These are phyloP conservation scores for Phasianus colchicus DNA, from an alignment of 2,113 vertebrate species.

Conservation along the genomic window DNA sequence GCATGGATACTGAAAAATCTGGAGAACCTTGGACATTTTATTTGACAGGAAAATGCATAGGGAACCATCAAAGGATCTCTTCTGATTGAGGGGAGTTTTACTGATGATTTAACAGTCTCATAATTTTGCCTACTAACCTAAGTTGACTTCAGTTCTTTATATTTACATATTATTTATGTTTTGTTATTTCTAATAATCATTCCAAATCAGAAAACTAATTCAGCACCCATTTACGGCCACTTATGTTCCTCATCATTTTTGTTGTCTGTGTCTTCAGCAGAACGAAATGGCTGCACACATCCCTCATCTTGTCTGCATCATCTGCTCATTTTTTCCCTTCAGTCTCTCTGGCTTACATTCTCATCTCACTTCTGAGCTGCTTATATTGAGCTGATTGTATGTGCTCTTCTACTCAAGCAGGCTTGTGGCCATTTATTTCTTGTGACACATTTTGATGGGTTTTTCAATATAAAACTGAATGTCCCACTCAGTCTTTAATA, in stretches of 20 bases:
- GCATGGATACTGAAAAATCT: background rate
- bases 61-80: background rate
- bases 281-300: background rate
- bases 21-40: background rate
- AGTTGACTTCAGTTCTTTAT: background rate
- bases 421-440: background rate
- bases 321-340: background rate
- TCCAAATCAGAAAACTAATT: background rate
- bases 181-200: background rate
- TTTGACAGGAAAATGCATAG: background rate
- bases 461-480: slow-evolving; percentile 10
- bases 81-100: background rate
- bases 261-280: background rate
- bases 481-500: background rate
- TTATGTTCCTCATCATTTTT: background rate
- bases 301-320: background rate
- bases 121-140: background rate
- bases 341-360: background rate
- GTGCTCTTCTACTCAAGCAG: background rate
- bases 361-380: background rate
- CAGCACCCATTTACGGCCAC: background rate
- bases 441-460: background rate
- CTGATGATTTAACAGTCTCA: background rate
- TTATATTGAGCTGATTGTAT: background rate
- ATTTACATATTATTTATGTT: background rate